Evolutionary conservation across 1,140 invertebrate species (phyloP).

Genomic region (Atta cephalotes): DNA sequence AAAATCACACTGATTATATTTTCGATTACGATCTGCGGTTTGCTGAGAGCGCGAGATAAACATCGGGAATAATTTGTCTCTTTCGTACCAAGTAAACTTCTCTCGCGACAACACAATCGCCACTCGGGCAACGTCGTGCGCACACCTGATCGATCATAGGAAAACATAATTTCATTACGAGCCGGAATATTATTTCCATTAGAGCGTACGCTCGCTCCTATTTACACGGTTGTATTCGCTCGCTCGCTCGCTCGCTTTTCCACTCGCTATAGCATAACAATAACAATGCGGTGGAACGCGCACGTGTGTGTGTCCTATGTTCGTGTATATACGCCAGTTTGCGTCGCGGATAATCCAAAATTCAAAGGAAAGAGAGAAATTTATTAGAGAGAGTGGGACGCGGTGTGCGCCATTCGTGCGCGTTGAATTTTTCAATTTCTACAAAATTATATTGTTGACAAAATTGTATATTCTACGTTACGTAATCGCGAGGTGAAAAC

Average conservation of each 20-base stretch:
- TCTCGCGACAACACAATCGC: conserved; percentile 53
- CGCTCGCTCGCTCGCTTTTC: neutral
- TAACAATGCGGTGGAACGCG: conserved; percentile 22
- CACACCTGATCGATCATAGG: conserved; percentile 57
- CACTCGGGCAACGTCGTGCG: conserved; percentile 39
- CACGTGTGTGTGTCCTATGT: neutral
- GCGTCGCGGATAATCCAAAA: conserved; percentile 52
- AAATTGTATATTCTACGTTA: neutral
- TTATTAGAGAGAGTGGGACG: conserved; percentile 22
- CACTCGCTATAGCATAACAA: conserved; percentile 24
- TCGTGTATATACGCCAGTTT: neutral
- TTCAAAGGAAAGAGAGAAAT: conserved; percentile 54
- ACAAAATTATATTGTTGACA: neutral
- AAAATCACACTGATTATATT: conserved; percentile 22
- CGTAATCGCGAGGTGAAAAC: neutral
- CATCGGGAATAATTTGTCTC: conserved; percentile 43
- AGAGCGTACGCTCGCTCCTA: conserved; percentile 48
- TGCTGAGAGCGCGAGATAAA: conserved; percentile 1
- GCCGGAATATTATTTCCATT: conserved; percentile 59
- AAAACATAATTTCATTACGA: conserved; percentile 61
- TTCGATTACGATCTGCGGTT: conserved; percentile 15
- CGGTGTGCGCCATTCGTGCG: neutral
- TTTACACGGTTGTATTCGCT: conserved; percentile 35
- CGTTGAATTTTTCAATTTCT: conserved; percentile 48
- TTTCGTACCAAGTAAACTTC: conserved; percentile 26